Percentiles rank a stretch among this genome's conserved stretches.
Conservation (phyloP, 1,140 invertebrate species). For the Hirudo medicinalis region DNA sequence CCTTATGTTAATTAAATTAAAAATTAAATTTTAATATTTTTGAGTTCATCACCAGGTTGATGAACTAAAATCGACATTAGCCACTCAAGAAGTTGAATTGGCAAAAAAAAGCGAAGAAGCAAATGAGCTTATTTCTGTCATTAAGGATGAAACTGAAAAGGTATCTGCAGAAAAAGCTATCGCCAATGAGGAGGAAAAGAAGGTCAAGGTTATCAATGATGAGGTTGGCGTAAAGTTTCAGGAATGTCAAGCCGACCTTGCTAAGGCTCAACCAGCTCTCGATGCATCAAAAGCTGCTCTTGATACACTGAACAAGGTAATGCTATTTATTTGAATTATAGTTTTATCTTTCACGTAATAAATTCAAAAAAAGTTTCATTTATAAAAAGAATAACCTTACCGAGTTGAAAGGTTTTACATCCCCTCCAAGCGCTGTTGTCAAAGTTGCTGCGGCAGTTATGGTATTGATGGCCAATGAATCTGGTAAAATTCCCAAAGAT, state of each 20-base stretch:
- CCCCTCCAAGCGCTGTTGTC: constrained; percentile 61
- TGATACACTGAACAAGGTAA: constrained; percentile 81
- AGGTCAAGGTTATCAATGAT: constrained; percentile 77
- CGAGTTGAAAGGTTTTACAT: constrained; percentile 86
- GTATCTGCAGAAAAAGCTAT: constrained; percentile 76
- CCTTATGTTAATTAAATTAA: too few species aligned
- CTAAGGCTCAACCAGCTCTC: constrained; percentile 84
- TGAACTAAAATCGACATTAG: constrained; percentile 76
- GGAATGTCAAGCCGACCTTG: constrained; percentile 80
- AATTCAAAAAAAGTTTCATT: constrained; percentile 16
- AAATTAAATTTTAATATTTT: neutral
- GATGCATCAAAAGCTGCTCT: constrained; percentile 81
- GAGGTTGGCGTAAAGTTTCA: constrained; percentile 86
- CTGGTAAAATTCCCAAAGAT: constrained; percentile 74
- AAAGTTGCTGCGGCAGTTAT: constrained; percentile 89
- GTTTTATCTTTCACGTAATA: neutral
- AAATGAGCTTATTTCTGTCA: constrained; percentile 81
- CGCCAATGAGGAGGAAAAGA: constrained; percentile 84
- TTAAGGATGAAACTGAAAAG: constrained; percentile 83
- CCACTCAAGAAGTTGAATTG: constrained; percentile 79
- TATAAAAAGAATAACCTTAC: constrained; percentile 60
- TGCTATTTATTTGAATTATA: neutral
- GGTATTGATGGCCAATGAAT: constrained; percentile 76
- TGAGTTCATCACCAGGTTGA: constrained; percentile 52
- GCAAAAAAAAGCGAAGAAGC: constrained; percentile 89